Percentiles rank a stretch among this genome's conserved stretches.
Evolutionary conservation across 1,140 invertebrate species (phyloP).

Genomic region (Eurosta solidaginis): DNA sequence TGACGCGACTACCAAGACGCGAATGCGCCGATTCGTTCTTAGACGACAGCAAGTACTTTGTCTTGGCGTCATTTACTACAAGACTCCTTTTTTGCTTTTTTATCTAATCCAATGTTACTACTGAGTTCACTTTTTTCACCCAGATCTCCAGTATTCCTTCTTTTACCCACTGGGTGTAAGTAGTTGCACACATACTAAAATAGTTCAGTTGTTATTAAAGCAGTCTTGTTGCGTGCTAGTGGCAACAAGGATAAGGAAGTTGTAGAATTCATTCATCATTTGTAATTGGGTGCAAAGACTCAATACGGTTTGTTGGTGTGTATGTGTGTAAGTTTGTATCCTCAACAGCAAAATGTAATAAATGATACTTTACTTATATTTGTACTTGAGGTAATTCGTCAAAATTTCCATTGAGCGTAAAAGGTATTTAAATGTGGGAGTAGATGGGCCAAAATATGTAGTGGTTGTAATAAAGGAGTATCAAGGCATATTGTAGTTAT

Average conservation of each 20-base stretch:
- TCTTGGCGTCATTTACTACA: no score
- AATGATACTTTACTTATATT: not conserved
- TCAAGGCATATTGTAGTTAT: not conserved
- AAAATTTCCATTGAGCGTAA: not conserved
- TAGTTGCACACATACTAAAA: no score
- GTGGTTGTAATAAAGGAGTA: not conserved
- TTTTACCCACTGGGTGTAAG: no score
- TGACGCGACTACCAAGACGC: no score
- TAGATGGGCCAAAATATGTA: not conserved
- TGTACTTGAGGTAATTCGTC: conserved; percentile 1
- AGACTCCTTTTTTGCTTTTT: no score
- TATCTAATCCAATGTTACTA: no score
- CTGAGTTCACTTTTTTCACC: no score
- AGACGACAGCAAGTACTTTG: no score
- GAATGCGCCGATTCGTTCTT: no score
- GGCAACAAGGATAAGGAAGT: not conserved
- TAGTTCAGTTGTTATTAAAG: conserved; percentile 10
- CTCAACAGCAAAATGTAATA: no score
- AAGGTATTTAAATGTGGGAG: not conserved
- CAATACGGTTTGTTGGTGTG: not conserved
- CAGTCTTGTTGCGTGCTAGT: not conserved
- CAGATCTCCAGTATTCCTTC: no score
- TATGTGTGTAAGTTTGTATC: not conserved
- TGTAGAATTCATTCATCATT: not conserved
- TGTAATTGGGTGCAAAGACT: conserved; percentile 15